These are phyloP conservation scores for Heliconius ismenius DNA, from an alignment of 2,888 invertebrate species.

Conservation along the genomic window DNA sequence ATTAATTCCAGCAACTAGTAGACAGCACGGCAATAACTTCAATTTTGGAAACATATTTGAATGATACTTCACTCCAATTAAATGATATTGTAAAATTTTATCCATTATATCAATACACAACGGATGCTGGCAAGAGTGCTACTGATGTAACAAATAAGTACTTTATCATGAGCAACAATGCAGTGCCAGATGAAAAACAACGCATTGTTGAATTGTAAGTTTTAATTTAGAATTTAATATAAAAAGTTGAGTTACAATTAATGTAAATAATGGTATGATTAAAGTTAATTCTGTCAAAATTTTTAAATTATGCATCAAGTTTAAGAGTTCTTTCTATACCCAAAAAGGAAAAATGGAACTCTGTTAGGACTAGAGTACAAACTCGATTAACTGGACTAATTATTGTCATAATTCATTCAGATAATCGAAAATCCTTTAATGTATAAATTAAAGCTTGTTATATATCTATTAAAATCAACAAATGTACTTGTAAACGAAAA, in stretches of 20 bases:
- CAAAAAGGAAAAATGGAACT: no score
- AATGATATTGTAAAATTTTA: conserved; percentile 89
- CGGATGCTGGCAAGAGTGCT: conserved; percentile 85
- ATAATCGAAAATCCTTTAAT: no score
- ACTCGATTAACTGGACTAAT: no score
- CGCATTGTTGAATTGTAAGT: conserved; percentile 83
- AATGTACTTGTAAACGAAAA: no score
- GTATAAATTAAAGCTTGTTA: no score
- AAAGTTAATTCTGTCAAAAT: background rate
- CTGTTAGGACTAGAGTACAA: no score
- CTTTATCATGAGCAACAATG: conserved; percentile 90
- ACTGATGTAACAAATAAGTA: conserved; percentile 93
- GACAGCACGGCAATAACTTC: conserved; percentile 98
- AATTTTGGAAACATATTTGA: conserved; percentile 88
- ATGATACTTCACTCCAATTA: conserved; percentile 82
- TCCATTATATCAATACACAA: conserved; percentile 85
- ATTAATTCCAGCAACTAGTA: conserved; percentile 87
- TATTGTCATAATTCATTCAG: no score
- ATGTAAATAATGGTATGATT: background rate
- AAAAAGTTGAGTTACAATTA: background rate
- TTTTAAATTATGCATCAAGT: no score
- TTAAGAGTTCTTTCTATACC: no score
- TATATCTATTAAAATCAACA: no score
- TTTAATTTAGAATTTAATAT: background rate
- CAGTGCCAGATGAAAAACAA: conserved; percentile 74